Percentiles rank a stretch among this genome's conserved stretches.
Evolutionary conservation across 2,888 invertebrate genomes (phyloP).

Genomic region (Aquatica leii): DNA sequence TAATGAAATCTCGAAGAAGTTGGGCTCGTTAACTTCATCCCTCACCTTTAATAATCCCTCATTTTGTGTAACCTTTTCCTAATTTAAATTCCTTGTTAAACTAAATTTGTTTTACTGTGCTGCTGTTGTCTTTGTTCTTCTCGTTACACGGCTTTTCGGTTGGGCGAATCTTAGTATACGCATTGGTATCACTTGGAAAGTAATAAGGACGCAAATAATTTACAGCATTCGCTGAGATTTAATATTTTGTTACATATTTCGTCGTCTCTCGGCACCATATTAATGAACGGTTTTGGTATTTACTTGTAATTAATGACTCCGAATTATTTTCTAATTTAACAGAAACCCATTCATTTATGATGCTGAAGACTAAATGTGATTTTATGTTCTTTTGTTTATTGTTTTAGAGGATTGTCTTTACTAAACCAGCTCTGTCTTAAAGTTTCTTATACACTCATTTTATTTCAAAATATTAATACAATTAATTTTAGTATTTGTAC

Average conservation of each 20-base stretch:
- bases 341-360: too few relatives aligned
- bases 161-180: not conserved
- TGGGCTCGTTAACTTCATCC: conserved; percentile 21
- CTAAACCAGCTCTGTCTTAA: too few relatives aligned
- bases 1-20: conserved; percentile 28
- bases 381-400: too few relatives aligned
- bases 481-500: too few relatives aligned
- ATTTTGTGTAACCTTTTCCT: conserved; percentile 21
- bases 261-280: conserved; percentile 8
- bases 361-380: too few relatives aligned
- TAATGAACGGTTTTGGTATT: conserved; percentile 6
- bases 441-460: too few relatives aligned
- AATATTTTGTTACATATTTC: conserved; percentile 14
- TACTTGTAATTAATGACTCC: conserved; percentile 5
- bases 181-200: conserved; percentile 11
- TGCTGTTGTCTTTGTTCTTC: conserved; percentile 7
- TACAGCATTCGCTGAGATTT: conserved; percentile 12
- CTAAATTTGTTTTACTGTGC: conserved; percentile 22
- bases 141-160: not conserved
- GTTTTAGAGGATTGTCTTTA: too few relatives aligned
- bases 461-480: too few relatives aligned
- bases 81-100: conserved; percentile 25
- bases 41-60: conserved; percentile 23
- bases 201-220: conserved; percentile 24
- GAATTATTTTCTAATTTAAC: too few relatives aligned